Percentiles rank a stretch among this genome's conserved stretches.
Evolutionary conservation across 2,113 vertebrate species (phyloP).

Genomic region (Dipodomys merriami): DNA sequence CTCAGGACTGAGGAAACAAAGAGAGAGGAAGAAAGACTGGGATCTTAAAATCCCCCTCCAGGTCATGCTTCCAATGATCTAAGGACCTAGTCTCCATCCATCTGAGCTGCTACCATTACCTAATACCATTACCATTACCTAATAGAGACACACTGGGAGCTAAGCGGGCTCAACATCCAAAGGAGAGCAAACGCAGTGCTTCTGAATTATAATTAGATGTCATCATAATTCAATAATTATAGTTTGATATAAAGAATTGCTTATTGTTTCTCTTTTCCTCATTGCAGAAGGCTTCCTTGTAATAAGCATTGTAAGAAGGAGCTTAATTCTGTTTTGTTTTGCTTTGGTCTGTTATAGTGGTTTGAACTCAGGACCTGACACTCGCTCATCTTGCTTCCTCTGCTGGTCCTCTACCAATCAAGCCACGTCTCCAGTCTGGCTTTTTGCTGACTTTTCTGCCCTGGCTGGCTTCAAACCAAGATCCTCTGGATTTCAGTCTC

Average conservation of each 20-base stretch:
- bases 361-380: not conserved
- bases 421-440: too few species aligned
- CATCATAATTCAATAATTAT: not conserved
- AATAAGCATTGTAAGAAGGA: not conserved
- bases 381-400: too few species aligned
- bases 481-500: too few species aligned
- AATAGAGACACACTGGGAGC: not conserved
- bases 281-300: not conserved
- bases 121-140: not conserved
- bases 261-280: not conserved
- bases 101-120: not conserved
- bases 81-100: too few species aligned
- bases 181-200: not conserved
- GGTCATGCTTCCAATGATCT: not conserved
- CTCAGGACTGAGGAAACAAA: not conserved
- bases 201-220: not conserved
- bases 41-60: not conserved
- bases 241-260: not conserved
- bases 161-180: not conserved
- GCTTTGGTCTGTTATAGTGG: not conserved
- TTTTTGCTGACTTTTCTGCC: too few species aligned
- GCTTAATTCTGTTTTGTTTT: not conserved
- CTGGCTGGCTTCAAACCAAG: not conserved
- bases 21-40: not conserved
- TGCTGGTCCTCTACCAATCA: too few species aligned